Base-by-base conservation (phyloP, 1,140 invertebrate species). In the Olivierus martensii region DNA sequence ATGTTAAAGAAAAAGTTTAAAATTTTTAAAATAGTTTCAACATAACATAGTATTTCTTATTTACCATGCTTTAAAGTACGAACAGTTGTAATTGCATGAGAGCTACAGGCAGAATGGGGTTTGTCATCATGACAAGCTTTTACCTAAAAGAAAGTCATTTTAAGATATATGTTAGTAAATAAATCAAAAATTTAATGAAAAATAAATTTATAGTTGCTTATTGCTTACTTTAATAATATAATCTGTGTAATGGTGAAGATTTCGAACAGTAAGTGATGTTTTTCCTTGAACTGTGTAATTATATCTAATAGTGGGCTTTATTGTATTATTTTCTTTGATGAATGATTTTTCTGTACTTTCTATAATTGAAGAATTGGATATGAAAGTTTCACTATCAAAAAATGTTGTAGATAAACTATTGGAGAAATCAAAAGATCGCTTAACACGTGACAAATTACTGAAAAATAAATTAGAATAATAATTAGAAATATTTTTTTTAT, bases 161-260 rank as follows among this genome's bases (percentile, higher is more conserved):
- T 15, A 37, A 36, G 18, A 28, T 46, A 46, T 6, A 19, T 19
- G 10, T 21, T 19, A 45, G 2, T 14, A 45, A 19, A 18, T 45
- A 18, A 19, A 18, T 19, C 3, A 7, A 17, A 19, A 11, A 45
- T 45, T 12, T 18, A 15, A 19, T 7, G 2, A 49, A 49, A 38
- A 15, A 39, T 38, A 17, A 2, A 28, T 11, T 48, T 46, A 19
- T 19, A 46, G n/a, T n/a, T n/a, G n/a, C n/a, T n/a, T n/a, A n/a
- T n/a, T n/a, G n/a, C 53, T 22, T 42, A 76, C 73, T 62, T 68
- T 63, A 41, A 76, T 71, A 28, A 63, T 67, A 55, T 77, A 77
- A 49, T 68, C 63, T 21, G 68, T 65, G 55, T 65, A 76, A 60
- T 77, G 75, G 18, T 60, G 62, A 12, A 76, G 63, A 38, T 66